phyloP scores from a whole-genome alignment of 2,797 vertebrate genomes.

The Numenius phaeopus region DNA sequence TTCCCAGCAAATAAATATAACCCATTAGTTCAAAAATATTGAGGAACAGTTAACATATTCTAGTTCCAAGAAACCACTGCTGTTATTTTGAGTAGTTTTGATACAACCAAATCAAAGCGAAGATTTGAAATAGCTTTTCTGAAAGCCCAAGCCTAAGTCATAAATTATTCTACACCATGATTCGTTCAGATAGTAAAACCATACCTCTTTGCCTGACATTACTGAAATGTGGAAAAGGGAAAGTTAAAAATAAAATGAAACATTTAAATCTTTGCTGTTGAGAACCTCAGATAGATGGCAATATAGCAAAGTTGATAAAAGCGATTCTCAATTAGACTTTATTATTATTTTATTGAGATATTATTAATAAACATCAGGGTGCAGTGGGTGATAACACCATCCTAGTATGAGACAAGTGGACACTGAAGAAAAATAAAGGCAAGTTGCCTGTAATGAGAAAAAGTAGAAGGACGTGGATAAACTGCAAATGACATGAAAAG shows the following conservation, averaged over 20 bases:
- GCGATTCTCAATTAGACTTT: constrained; percentile 76
- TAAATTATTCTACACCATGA: constrained; percentile 84
- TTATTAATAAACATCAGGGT: constrained; percentile 73
- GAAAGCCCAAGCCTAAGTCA: constrained; percentile 80
- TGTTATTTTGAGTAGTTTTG: constrained; percentile 82
- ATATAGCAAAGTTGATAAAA: constrained; percentile 78
- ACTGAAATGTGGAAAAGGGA: constrained; percentile 80
- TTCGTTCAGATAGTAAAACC: constrained; percentile 81
- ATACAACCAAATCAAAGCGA: constrained; percentile 81
- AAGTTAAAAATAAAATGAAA: constrained; percentile 85
- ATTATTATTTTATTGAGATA: constrained; percentile 69
- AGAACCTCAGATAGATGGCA: constrained; percentile 76
- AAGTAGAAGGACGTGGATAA: constrained; percentile 14
- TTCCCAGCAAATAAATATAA: constrained; percentile 58
- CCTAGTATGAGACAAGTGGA: constrained; percentile 27
- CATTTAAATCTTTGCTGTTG: constrained; percentile 80
- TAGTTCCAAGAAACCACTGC: constrained; percentile 75
- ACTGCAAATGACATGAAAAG: constrained; percentile 39
- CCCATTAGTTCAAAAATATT: constrained; percentile 42
- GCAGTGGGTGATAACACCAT: constrained; percentile 33
- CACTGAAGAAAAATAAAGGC: constrained; percentile 36
- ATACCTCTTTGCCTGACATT: constrained; percentile 81
- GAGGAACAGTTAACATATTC: constrained; percentile 69
- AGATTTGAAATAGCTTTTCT: constrained; percentile 84
- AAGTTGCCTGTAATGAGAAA: background rate